Percentiles rank a stretch among this genome's conserved stretches.
phyloP scores from a whole-genome alignment of 37 sponge, comb jelly and placozoan genomes.

The Amphimedon queenslandica region DNA sequence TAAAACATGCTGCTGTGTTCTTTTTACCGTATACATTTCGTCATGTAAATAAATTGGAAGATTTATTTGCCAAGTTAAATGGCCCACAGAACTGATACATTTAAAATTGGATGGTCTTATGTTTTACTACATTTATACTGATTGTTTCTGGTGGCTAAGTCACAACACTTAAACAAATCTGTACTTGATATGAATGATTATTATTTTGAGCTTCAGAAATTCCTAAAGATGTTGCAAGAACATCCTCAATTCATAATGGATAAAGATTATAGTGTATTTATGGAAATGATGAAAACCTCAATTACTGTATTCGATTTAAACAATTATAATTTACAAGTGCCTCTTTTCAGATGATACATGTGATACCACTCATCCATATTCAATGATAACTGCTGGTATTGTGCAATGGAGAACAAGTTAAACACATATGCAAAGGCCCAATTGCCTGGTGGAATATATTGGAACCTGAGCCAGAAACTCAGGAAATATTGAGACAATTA shows the following conservation, averaged over 20 bases:
- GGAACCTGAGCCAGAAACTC: too few species aligned
- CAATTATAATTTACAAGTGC: too few species aligned
- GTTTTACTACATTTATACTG: conserved; percentile 23
- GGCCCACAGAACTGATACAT: neutral
- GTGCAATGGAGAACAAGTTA: too few species aligned
- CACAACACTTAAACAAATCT: neutral
- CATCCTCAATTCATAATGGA: neutral
- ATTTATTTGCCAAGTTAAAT: conserved; percentile 8
- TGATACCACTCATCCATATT: too few species aligned
- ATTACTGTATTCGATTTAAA: too few species aligned
- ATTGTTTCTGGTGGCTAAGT: conserved; percentile 13
- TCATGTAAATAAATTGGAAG: neutral
- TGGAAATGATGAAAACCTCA: neutral
- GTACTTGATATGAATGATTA: conserved; percentile 11
- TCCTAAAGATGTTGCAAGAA: conserved; percentile 5
- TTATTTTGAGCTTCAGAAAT: too few species aligned
- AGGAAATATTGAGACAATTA: too few species aligned
- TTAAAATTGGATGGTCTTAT: neutral
- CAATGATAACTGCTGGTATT: too few species aligned
- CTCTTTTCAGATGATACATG: too few species aligned
- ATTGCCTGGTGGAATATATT: too few species aligned
- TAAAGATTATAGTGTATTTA: conserved; percentile 4
- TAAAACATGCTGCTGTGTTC: conserved; percentile 9
- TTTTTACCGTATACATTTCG: neutral
- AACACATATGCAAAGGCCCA: too few species aligned